Base-by-base conservation (phyloP, 2,888 invertebrate genomes). In the Microctonus brassicae region DNA sequence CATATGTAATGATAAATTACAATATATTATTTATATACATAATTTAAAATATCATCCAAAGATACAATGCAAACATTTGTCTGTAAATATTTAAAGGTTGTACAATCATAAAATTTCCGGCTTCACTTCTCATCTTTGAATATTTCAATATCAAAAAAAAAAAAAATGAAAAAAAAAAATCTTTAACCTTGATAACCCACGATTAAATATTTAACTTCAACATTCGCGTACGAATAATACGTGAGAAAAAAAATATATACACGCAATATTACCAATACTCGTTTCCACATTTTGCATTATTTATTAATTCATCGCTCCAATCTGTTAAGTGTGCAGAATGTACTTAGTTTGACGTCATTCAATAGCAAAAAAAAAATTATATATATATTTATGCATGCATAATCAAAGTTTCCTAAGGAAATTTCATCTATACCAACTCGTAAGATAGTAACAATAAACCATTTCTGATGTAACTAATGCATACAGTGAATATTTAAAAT, bases 261-360 rank as follows among this genome's bases (percentile, higher is more conserved):
- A 47, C 13, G n/a, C 39, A n/a, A 39, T 39, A 13, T n/a, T 39
- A 39, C 39, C 39, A 47, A 47, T 47, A 17, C 47, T 47, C 17
- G 7, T 47, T 47, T 47, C 7, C 7, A 47, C 47, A 47, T 20
- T 47, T 47, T 9, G 6, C 47, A 17, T 47, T 47, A 17, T n/a
- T 47, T 17, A 17, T 47, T 17, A 47, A 47, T 47, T 47, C 47
- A 47, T 47, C 47, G 7, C n/a, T n/a, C n/a, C n/a, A n/a, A 7
- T 29, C 17, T 17, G 17, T 47, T 47, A 20, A 47, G 47, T 47
- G 47, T n/a, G n/a, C n/a, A n/a, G n/a, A n/a, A n/a, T n/a, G n/a
- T n/a, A n/a, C n/a, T n/a, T n/a, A n/a, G n/a, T 47, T 47, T 47
- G 47, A 47, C 47, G 47, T 47, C 47, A 47, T 47, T 47, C 17